Percentiles rank a stretch among this genome's conserved stretches.
Evolutionary conservation across 2,113 vertebrate species (phyloP).

Genomic region (Micromys minutus): DNA sequence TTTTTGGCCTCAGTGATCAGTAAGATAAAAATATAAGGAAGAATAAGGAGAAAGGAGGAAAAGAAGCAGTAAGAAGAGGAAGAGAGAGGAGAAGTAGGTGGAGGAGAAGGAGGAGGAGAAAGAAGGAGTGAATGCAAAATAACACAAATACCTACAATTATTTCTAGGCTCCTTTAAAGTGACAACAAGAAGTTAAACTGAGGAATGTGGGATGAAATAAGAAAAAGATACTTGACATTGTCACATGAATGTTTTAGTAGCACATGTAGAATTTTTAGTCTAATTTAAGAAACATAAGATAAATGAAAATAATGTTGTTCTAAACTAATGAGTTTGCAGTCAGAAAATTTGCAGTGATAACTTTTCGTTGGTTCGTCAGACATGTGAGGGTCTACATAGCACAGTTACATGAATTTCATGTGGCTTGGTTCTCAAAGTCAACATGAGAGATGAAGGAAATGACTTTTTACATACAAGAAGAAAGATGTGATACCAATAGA

Average conservation of each 20-base stretch:
- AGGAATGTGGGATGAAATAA: background rate
- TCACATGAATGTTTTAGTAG: too few relatives aligned
- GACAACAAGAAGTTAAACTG: too few relatives aligned
- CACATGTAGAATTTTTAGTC: too few relatives aligned
- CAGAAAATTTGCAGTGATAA: background rate
- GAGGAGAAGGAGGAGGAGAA: too few relatives aligned
- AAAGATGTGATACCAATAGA: background rate
- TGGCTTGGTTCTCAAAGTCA: background rate
- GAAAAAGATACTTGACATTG: too few relatives aligned
- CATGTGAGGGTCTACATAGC: background rate
- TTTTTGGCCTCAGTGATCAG: too few relatives aligned
- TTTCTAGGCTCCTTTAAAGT: too few relatives aligned
- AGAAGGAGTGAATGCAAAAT: too few relatives aligned
- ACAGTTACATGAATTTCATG: background rate
- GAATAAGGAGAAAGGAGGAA: background rate
- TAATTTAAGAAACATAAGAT: background rate
- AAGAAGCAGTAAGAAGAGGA: background rate
- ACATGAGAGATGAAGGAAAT: background rate
- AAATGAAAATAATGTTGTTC: background rate
- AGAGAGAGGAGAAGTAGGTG: too few relatives aligned
- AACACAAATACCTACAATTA: too few relatives aligned
- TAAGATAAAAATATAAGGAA: background rate
- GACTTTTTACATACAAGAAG: background rate
- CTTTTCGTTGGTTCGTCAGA: background rate
- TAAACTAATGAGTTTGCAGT: background rate